Conservation (phyloP, 2,888 invertebrate genomes). For the Macrophya annulata region DNA sequence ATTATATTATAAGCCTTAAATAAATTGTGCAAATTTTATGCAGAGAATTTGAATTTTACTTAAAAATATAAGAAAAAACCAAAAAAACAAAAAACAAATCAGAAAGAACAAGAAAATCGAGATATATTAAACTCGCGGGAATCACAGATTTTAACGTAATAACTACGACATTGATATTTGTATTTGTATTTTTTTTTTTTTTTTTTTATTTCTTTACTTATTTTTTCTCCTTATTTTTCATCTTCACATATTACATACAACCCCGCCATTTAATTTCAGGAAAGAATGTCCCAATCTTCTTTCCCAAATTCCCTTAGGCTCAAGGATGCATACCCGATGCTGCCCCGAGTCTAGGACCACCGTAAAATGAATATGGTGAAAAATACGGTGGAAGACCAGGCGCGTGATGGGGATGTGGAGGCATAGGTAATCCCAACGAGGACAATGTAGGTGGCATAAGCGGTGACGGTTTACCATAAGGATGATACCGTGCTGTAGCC, state of each 20-base stretch:
- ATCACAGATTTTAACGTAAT: constrained; percentile 27
- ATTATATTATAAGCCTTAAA: too few relatives aligned
- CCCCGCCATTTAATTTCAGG: not conserved
- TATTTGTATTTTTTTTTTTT: not conserved
- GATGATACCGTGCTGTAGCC: constrained; percentile 92
- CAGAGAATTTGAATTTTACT: not conserved
- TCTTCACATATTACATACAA: not conserved
- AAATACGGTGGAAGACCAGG: constrained; percentile 90
- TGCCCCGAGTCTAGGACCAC: constrained; percentile 89
- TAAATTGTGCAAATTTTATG: too few relatives aligned
- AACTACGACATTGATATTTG: constrained; percentile 20
- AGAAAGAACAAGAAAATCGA: not conserved
- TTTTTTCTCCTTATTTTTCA: too few relatives aligned
- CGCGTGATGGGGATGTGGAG: constrained; percentile 81
- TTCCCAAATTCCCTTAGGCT: constrained; percentile 67
- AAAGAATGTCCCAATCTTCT: not conserved
- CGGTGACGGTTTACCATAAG: constrained; percentile 91
- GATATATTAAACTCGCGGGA: constrained; percentile 9
- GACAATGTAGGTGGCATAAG: constrained; percentile 85
- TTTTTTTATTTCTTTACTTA: not conserved
- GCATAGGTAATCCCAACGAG: constrained; percentile 84
- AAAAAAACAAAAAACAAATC: not conserved
- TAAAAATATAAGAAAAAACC: not conserved
- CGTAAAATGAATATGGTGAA: constrained; percentile 94
- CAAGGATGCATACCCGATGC: constrained; percentile 89